Conservation (phyloP, 2,888 invertebrate genomes). For the Eucriotettix oculatus region DNA sequence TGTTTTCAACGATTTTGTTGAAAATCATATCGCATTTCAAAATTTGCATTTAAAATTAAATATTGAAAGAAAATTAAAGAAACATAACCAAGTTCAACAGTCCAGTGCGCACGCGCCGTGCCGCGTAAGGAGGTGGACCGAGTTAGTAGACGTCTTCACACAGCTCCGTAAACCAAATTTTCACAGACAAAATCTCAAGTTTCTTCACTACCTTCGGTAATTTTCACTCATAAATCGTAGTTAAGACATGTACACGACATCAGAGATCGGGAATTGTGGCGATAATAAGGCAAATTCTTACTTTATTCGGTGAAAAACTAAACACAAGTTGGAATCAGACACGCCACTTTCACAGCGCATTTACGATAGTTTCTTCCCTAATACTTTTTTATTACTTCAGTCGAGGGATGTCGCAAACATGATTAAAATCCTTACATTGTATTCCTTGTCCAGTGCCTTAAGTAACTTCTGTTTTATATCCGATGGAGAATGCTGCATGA, state of each 20-base stretch:
- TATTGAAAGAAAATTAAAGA: too few species aligned
- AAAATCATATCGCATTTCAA: too few species aligned
- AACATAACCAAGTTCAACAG: background rate
- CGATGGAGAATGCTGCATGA: constrained; percentile 38
- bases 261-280: constrained; percentile 9
- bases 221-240: constrained; percentile 11
- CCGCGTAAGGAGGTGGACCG: constrained; percentile 19
- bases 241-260: constrained; percentile 10
- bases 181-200: constrained; percentile 15
- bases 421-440: constrained; percentile 70
- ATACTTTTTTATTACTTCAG: constrained; percentile 28
- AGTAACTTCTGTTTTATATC: constrained; percentile 92
- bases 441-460: constrained; percentile 90
- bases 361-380: constrained; percentile 23
- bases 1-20: too few species aligned
- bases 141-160: constrained; percentile 17
- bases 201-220: constrained; percentile 10
- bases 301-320: constrained; percentile 13
- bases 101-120: constrained; percentile 19
- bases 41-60: too few species aligned
- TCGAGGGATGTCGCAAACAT: constrained; percentile 6
- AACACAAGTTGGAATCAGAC: constrained; percentile 13
- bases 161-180: constrained; percentile 18
- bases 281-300: constrained; percentile 11
- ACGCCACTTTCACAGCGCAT: constrained; percentile 16